Base-by-base conservation (phyloP, 2,113 vertebrate genomes). In the Halichoerus grypus region DNA sequence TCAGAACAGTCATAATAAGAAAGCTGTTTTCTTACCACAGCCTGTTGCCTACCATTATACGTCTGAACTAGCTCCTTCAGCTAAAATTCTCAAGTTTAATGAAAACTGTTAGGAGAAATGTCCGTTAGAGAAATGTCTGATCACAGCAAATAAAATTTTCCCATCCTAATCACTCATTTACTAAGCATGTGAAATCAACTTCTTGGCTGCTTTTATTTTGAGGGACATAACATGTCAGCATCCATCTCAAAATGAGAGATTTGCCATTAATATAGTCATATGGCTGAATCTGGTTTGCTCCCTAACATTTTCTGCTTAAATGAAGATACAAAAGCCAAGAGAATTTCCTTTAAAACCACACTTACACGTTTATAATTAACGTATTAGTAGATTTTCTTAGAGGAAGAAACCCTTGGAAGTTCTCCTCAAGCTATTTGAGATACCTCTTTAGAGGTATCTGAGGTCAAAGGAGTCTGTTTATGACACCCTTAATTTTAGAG, bases 161-260 rank as follows among this genome's bases (percentile, higher is more conserved):
- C 65, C 22, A 55, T 61, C 42, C 59, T 69, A 94, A 53, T 92
- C 59, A 51, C 55, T 84, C 59, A 84, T 61, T 84, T 87, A 67
- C 59, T 39, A 90, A 95, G 80, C 57, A 36, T 33, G 8, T 59
- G 71, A 85, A 89, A 92, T 96, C 79, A 85, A 33, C 71, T 74
- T 83, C 61, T 89, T 42, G 49, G 22, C 46, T 95, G 74, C 49
- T 92, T 96, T 91, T 85, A 92, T 76, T 92, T 36, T 89, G 28
- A 82, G 63, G 13, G 9, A 67, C n/a, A 81, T 76, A n/a, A 91
- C 93, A 8, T 71, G 19, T 36, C 33, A 13, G 24, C 69, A 39
- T 90, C 39, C 24, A n/a, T 76, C 49, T 92, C 39, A 80, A 81
- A 72, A 91, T 82, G 51, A 97, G 42, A 51, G 92, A 76, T 49